phyloP scores from a whole-genome alignment of 2,888 invertebrate species.

The Drosophila tanythrix region DNA sequence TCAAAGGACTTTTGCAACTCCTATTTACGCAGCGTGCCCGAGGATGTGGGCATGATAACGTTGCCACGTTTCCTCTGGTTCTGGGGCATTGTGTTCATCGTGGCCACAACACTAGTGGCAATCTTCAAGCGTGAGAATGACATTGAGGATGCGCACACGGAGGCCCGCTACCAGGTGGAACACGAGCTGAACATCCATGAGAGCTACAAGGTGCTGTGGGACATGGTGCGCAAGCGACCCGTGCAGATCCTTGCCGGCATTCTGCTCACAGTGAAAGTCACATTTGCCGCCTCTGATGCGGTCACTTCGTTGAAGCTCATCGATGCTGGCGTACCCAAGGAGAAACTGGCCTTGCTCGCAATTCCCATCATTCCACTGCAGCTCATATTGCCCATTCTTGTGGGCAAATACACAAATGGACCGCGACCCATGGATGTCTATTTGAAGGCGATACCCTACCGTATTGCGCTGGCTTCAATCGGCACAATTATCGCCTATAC shows the following conservation, averaged over 20 bases:
- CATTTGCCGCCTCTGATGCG: conserved; percentile 97
- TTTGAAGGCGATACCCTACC: conserved; percentile 94
- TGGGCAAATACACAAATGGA: conserved; percentile 91
- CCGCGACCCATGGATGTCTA: conserved; percentile 95
- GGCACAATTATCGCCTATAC: conserved; percentile 93
- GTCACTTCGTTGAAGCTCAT: conserved; percentile 97
- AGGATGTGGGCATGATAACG: conserved; percentile 90
- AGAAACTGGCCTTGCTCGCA: conserved; percentile 95
- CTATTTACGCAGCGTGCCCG: conserved; percentile 91
- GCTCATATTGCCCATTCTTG: conserved; percentile 94
- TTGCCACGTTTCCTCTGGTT: conserved; percentile 94
- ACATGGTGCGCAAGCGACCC: conserved; percentile 93
- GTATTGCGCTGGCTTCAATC: conserved; percentile 93
- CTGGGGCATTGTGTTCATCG: conserved; percentile 96
- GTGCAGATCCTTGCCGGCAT: conserved; percentile 92
- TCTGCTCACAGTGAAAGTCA: conserved; percentile 95
- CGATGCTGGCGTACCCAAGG: conserved; percentile 98
- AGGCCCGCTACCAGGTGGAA: conserved; percentile 76
- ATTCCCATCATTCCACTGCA: conserved; percentile 97
- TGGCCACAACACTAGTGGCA: conserved; percentile 95
- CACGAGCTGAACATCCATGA: conserved; percentile 86
- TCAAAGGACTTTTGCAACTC: conserved; percentile 98
- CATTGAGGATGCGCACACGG: conserved; percentile 82
- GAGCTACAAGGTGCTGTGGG: conserved; percentile 93
- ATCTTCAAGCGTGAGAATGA: conserved; percentile 93